Conservation (phyloP, 1,140 invertebrate species). For the Scaptomyza graminum region DNA sequence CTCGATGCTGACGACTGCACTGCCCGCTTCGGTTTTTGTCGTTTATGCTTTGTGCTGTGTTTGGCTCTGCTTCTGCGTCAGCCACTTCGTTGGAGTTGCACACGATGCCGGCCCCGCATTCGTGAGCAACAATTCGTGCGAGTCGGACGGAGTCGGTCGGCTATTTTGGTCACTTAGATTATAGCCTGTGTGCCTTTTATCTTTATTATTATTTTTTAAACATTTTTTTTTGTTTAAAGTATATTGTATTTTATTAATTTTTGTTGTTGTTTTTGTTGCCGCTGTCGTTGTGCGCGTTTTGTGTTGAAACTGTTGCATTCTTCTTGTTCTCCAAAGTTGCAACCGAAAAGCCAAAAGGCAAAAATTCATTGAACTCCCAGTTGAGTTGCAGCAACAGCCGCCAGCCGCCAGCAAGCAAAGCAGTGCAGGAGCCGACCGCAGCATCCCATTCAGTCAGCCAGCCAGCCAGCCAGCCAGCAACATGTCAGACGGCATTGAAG, state of each 20-base stretch:
- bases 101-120: conserved; percentile 65
- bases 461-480: conserved; percentile 22
- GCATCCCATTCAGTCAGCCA: conserved; percentile 30
- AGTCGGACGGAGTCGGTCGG: conserved; percentile 61
- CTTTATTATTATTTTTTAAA: conserved; percentile 23
- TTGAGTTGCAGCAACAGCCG: conserved; percentile 6
- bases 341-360: conserved; percentile 26
- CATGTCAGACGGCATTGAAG: conserved; percentile 83
- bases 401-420: conserved; percentile 4
- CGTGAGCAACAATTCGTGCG: conserved; percentile 66
- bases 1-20: conserved; percentile 27
- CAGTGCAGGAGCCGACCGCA: conserved; percentile 22
- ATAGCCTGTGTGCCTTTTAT: conserved; percentile 22
- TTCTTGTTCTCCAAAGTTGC: conserved; percentile 5
- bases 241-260: conserved; percentile 25
- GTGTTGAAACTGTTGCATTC: conserved; percentile 15
- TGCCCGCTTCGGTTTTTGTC: conserved; percentile 36
- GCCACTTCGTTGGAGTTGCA: conserved; percentile 76
- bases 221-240: conserved; percentile 9
- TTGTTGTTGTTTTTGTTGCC: conserved; percentile 43
- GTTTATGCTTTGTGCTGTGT: conserved; percentile 40
- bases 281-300: conserved; percentile 18
- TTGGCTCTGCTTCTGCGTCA: conserved; percentile 55
- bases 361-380: conserved; percentile 47
- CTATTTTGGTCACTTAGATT: conserved; percentile 31